Evolutionary conservation across 2,888 invertebrate species (phyloP), one percentile per base, ranked within the genome.

Genomic region (Luperina testacea): DNA sequence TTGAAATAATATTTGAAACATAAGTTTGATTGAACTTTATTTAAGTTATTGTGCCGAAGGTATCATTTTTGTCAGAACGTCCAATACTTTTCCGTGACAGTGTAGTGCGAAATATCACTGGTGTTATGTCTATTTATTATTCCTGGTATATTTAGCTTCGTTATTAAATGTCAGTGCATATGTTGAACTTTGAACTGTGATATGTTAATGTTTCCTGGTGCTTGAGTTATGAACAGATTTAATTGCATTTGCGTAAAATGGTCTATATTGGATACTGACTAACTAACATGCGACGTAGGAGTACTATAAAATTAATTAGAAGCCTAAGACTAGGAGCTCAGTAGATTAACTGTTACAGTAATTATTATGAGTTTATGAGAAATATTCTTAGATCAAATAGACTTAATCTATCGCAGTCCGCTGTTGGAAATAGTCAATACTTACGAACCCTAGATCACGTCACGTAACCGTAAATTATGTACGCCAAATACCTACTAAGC

Each of bases 171-270:
- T 76, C 82, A 73, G 57, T 84, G 86, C 68, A 77, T 82, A 77
- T 69, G 73, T 77, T 84, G 83, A 84, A 74, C 87, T 86, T 42
- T 77, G 77, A 84, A 75, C 83, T 61, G 48, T 72, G 71, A 82
- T 84, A 86, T 84, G 87, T 83, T 83, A 83, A 86, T 84, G 83
- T 86, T 83, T 53, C 77, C 64, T 42, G 72, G 59, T 13, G 70
- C 51, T 24, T 77, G 87, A 84, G 68, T 86, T 84, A 84, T 72
- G 64, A 59, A 72, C 74, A 1, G 64, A 72, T 72, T 84, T 83
- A 83, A 84, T 84, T 84, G 75, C 57, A 48, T 85, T 74, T 82
- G 86, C 73, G 71, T 74, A 71, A 71, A 85, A 69, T 61, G n/a
- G 45, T 65, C 51, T 73, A 51, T 57, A 63, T 27, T 17, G 13